Percentiles rank a stretch among this genome's conserved stretches.
Conservation (phyloP, 2,113 vertebrate species). For the Neopipo cinnamomea region DNA sequence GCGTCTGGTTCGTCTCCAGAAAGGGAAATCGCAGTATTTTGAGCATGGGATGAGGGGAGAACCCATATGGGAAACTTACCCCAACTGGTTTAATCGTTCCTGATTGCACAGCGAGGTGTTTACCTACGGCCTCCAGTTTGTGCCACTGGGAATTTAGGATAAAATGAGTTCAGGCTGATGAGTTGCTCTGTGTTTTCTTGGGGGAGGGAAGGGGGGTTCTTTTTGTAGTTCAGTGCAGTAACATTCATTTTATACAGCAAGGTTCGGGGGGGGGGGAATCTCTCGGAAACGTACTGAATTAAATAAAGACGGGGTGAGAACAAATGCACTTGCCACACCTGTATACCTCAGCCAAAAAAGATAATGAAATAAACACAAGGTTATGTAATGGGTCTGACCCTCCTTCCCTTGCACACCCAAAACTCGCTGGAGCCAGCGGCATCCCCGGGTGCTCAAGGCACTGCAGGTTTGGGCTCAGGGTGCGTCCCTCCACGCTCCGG, state of each 20-base stretch:
- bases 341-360: neutral
- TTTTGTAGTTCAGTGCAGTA: constrained; percentile 70
- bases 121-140: neutral
- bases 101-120: neutral
- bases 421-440: neutral
- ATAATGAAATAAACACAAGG: neutral
- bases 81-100: neutral
- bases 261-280: neutral
- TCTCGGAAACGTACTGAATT: constrained; percentile 30
- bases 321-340: constrained; percentile 39
- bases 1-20: constrained; percentile 73
- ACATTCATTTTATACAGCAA: constrained; percentile 62
- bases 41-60: constrained; percentile 41
- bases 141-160: neutral
- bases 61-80: constrained; percentile 25
- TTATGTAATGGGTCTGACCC: neutral
- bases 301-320: constrained; percentile 45
- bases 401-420: constrained; percentile 23
- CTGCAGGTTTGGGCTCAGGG: constrained; percentile 35
- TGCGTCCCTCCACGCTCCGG: constrained; percentile 74
- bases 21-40: constrained; percentile 63
- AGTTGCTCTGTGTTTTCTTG: neutral
- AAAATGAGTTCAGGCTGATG: constrained; percentile 29
- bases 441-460: constrained; percentile 39
- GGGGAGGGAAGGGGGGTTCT: neutral